Evolutionary conservation across 2,797 vertebrate genomes (phyloP), one percentile per base, ranked within the genome.

Genomic region (Pempheris klunzingeri): DNA sequence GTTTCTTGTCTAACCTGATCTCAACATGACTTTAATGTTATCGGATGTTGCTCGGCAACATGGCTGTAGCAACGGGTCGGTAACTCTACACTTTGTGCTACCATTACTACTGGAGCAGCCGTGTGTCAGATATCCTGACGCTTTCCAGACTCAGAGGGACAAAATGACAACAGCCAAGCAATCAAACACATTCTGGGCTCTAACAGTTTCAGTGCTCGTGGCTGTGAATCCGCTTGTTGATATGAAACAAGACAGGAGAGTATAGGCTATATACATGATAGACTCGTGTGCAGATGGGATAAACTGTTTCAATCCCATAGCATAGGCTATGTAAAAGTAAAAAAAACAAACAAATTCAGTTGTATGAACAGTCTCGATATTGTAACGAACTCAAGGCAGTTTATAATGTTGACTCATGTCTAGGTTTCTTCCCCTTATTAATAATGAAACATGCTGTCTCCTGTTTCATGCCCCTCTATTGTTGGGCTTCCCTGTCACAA

Each of bases 51-150:
- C 90, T 84, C 30, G 79, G 92, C 86, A 90, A 91, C 90, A 47
- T 14, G 59, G 78, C 77, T 64, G 65, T 59, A 1, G 95, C 93
- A 96, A 96, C 78, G 3, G 52, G 63, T 74, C 71, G 60, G 93
- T 81, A 90, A 90, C 44, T 90, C 83, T 87, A 98, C 88, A 90
- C 66, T 90, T 87, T 78, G 90, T 64, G 74, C 46, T 52, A 11
- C 82, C 60, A 70, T 94, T 92, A 87, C 89, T 65, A 78, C 87
- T 85, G 79, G 85, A 73, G 72, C 38, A 8, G 58, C 41, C 83
- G 32, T 90, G 95, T 93, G 91, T 96, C 95, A 71, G 80, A 60
- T 96, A 86, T 92, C 95, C 22, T 77, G 88, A 88, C 90, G 61
- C 83, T 78, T 12, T 20, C 22, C 4, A 38, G 36, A 70, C 58